These are phyloP conservation scores for Pollenia angustigena DNA, from an alignment of 2,888 invertebrate species.

Conservation along the genomic window DNA sequence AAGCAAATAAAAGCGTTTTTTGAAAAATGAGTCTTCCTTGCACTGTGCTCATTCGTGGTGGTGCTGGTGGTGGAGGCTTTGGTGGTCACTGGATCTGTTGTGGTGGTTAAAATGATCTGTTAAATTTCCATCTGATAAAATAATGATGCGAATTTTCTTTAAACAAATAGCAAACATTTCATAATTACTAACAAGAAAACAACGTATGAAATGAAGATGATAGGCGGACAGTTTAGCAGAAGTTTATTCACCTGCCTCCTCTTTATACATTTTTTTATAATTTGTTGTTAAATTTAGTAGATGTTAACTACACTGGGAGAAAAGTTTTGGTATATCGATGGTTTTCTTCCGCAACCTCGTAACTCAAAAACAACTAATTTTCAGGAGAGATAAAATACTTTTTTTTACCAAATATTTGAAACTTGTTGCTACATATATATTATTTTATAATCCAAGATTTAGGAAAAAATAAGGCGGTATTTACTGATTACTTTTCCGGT, in stretches of 20 bases:
- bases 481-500: too few relatives aligned
- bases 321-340: conserved; percentile 6
- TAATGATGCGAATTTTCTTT: conserved; percentile 69
- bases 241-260: conserved; percentile 82
- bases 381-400: too few relatives aligned
- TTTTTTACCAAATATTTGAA: too few relatives aligned
- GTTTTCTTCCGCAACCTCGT: too few relatives aligned
- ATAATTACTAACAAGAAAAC: conserved; percentile 80
- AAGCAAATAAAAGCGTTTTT: conserved; percentile 47
- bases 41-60: neutral
- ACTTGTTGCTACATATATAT: too few relatives aligned
- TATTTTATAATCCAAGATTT: too few relatives aligned
- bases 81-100: conserved; percentile 16
- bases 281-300: neutral
- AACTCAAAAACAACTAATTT: too few relatives aligned
- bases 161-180: conserved; percentile 81
- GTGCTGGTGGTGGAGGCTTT: neutral
- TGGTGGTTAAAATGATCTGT: conserved; percentile 58
- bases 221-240: conserved; percentile 81
- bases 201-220: conserved; percentile 76
- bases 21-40: conserved; percentile 45
- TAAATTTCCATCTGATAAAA: conserved; percentile 67
- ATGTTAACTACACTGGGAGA: conserved; percentile 31
- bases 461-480: too few relatives aligned
- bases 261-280: conserved; percentile 3